Conservation (phyloP, 2,888 invertebrate species). For the Isotomurus palustris region DNA sequence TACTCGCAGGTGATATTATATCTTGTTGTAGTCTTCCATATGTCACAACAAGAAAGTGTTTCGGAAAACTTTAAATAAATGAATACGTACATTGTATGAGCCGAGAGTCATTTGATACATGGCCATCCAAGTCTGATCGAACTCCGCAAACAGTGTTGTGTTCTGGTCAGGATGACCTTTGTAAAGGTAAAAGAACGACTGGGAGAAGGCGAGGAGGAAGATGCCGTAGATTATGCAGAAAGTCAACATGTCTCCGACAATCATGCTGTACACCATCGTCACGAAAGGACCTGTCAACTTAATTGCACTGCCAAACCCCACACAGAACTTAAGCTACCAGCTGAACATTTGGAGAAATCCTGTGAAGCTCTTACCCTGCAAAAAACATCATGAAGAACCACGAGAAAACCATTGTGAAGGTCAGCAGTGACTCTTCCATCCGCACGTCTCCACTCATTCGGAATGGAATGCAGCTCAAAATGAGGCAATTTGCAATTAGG, state of each 20-base stretch:
- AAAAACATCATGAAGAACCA: slow-evolving; percentile 99
- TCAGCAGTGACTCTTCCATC: slow-evolving; percentile 84
- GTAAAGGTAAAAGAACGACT: slow-evolving; percentile 91
- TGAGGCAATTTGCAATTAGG: slow-evolving; percentile 80
- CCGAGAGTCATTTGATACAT: slow-evolving; percentile 96
- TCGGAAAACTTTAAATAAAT: no score
- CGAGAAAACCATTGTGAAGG: slow-evolving; percentile 88
- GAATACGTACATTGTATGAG: slow-evolving; percentile 82
- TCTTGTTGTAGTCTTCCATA: no score
- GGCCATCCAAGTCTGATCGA: slow-evolving; percentile 93
- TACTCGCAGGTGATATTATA: no score
- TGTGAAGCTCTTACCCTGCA: slow-evolving; percentile 69
- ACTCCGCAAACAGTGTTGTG: slow-evolving; percentile 74
- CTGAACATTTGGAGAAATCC: not conserved
- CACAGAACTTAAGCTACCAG: slow-evolving; percentile 25
- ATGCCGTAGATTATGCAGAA: slow-evolving; percentile 96
- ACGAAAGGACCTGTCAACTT: slow-evolving; percentile 96
- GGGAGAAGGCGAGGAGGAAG: slow-evolving; percentile 91
- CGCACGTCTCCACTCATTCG: slow-evolving; percentile 67
- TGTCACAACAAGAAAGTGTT: no score
- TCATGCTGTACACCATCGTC: slow-evolving; percentile 99
- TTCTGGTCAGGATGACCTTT: slow-evolving; percentile 80
- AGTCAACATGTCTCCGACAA: slow-evolving; percentile 96
- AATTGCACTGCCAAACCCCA: slow-evolving; percentile 65
- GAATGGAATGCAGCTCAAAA: slow-evolving; percentile 83